These are phyloP conservation scores for Notolabrus celidotus DNA, from an alignment of 2,797 vertebrate genomes.

Conservation along the genomic window DNA sequence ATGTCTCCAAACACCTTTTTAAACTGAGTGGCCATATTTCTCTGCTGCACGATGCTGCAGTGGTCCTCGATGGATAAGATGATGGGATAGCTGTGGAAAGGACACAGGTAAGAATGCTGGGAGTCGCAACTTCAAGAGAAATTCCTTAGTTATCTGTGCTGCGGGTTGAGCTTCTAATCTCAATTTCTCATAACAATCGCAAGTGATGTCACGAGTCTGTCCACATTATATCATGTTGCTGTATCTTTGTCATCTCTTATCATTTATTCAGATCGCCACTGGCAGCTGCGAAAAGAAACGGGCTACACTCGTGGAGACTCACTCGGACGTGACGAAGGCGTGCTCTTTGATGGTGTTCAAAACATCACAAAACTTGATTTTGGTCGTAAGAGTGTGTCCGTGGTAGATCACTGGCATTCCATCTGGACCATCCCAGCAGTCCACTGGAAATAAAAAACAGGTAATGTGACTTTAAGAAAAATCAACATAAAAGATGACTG, in stretches of 20 bases:
- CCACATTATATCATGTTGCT: constrained; percentile 3
- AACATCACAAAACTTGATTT: constrained; percentile 97
- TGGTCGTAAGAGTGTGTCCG: constrained; percentile 98
- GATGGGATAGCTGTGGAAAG: constrained; percentile 89
- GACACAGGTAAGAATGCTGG: background rate
- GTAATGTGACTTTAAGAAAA: background rate
- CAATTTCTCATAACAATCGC: background rate
- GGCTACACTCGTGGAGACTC: constrained; percentile 74
- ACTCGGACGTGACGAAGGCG: constrained; percentile 98
- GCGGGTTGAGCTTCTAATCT: background rate
- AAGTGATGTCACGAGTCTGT: constrained; percentile 11
- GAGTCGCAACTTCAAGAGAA: constrained; percentile 10
- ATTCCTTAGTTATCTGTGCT: background rate
- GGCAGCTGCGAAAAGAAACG: background rate
- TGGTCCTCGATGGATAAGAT: constrained; percentile 99
- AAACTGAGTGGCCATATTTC: constrained; percentile 95
- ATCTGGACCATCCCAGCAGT: constrained; percentile 99
- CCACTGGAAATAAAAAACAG: constrained; percentile 85
- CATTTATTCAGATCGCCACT: background rate
- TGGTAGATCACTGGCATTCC: constrained; percentile 99
- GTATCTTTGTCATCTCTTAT: constrained; percentile 9
- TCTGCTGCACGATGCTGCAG: constrained; percentile 98
- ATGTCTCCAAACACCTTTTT: constrained; percentile 98
- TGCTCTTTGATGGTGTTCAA: constrained; percentile 97
- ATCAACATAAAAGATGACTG: background rate